These are phyloP conservation scores for Glomeris maerens DNA, from an alignment of 1,140 invertebrate genomes.

Conservation along the genomic window DNA sequence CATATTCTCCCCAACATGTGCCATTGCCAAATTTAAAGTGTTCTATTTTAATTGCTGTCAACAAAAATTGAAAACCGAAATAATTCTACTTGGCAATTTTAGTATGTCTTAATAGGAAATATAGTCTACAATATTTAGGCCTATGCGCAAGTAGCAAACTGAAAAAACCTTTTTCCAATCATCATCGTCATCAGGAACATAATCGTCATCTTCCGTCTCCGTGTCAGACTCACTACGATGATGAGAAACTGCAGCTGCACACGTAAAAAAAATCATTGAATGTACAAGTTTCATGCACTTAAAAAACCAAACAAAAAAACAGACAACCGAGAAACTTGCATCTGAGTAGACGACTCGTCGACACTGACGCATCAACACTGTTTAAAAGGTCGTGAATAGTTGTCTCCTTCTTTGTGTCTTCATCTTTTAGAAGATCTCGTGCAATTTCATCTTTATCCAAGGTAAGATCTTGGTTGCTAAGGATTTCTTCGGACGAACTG, in stretches of 20 bases:
- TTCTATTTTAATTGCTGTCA: conserved; percentile 1
- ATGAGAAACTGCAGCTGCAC: conserved; percentile 39
- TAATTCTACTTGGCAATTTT: too few species aligned
- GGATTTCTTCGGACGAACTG: conserved; percentile 39
- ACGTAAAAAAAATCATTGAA: conserved; percentile 11
- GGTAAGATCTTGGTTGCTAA: conserved; percentile 36
- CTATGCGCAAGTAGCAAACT: too few species aligned
- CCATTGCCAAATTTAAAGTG: conserved; percentile 10
- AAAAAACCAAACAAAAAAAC: too few species aligned
- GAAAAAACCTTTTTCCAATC: conserved; percentile 41
- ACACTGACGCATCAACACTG: conserved; percentile 25
- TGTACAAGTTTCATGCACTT: not conserved
- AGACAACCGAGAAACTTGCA: conserved; percentile 29
- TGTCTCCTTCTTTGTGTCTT: conserved; percentile 24
- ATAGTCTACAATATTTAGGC: too few species aligned
- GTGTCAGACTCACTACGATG: conserved; percentile 46
- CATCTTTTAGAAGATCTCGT: conserved; percentile 27
- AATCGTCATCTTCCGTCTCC: conserved; percentile 39
- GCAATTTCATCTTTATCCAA: conserved; percentile 36
- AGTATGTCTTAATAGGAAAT: too few species aligned
- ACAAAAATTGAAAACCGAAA: conserved; percentile 9
- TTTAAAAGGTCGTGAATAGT: conserved; percentile 30
- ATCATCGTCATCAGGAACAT: conserved; percentile 29
- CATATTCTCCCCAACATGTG: too few species aligned
- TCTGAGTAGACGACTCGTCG: conserved; percentile 30